Evolutionary conservation across 37 sponge, comb jelly and placozoan species (phyloP).

Genomic region (Agelas oroides): DNA sequence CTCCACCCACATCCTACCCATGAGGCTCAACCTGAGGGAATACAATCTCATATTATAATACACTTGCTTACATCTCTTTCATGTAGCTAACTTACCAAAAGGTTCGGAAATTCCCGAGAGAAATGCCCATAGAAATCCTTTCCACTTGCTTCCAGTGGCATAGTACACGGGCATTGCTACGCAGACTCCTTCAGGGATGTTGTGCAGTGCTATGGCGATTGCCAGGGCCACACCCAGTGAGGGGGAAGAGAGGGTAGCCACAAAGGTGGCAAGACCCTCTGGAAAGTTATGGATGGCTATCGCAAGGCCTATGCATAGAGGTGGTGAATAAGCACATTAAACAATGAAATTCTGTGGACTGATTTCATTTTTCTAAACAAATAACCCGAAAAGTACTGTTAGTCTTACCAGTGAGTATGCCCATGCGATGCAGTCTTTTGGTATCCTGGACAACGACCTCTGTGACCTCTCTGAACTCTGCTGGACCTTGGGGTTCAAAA

Average conservation of each 20-base stretch:
- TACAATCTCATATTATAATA: no score
- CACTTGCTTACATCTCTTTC: no score
- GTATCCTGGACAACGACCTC: conserved; percentile 30
- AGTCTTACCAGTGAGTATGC: conserved; percentile 52
- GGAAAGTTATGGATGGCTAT: conserved; percentile 82
- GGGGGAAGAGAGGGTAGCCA: conserved; percentile 67
- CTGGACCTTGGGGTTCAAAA: conserved; percentile 25
- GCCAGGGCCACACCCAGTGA: conserved; percentile 72
- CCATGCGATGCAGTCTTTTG: conserved; percentile 51
- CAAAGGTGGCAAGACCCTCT: conserved; percentile 81
- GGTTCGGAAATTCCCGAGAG: conserved; percentile 76
- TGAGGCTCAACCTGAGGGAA: no score
- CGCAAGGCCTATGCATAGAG: conserved; percentile 52
- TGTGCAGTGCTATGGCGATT: conserved; percentile 77
- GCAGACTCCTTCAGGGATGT: conserved; percentile 77
- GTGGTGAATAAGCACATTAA: no score
- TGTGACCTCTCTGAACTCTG: conserved; percentile 59
- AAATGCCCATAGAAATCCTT: conserved; percentile 72
- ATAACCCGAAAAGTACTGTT: background rate
- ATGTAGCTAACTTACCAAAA: conserved; percentile 34
- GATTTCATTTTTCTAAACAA: background rate
- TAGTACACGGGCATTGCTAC: conserved; percentile 84
- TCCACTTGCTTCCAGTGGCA: conserved; percentile 72
- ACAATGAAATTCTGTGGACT: no score
- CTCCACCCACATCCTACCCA: no score